Evolutionary conservation across 2,113 vertebrate species (phyloP), one percentile per base, ranked within the genome.

Genomic region (Stegostoma tigrinum): DNA sequence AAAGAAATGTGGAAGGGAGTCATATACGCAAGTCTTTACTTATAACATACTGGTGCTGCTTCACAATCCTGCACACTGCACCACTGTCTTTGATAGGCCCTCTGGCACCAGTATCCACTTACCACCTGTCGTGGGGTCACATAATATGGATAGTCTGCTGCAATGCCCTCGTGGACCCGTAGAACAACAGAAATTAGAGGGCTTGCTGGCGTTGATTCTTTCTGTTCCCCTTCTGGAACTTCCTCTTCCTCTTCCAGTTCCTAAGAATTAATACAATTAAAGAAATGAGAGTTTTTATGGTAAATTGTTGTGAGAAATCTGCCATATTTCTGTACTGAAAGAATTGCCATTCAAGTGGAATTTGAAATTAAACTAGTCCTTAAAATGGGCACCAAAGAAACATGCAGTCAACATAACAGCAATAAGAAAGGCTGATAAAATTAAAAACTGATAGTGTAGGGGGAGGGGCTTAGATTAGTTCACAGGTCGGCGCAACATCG

Each of bases 111-210:
- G 30, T 38, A 23, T 83, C 91, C 23, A 96, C 98, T 96, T 97
- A 99, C 99, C 95, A 97, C 97, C 96, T 99, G 99, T 96, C 97
- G 97, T 45, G 99, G 99, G 95, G 97, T 98, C 97, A 99, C 64
- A 78, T 96, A 97, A 97, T 97, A 99, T 5, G 98, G 98, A 87
- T 96, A 98, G 96, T 98, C 97, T 0, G 98, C 98, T 68, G 96
- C 96, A 78, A 97, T 96, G 0, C 99, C 99, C 48, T 98, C 97
- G 0, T 99, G 98, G 80, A 97, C 97, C 72, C 97, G 97, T 95
- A 99, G 70, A 96, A 98, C 96, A 1, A 98, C 97, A 0, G 98
- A 98, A 96, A 98, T 30, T 0, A 98, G 96, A 66, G 98, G 98
- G 96, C 96, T 96, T 4, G 12, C 0, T 5, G n/a, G 6, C 95